Evolutionary conservation across 1,140 invertebrate species (phyloP).

Genomic region (Harpegnathos saltator): DNA sequence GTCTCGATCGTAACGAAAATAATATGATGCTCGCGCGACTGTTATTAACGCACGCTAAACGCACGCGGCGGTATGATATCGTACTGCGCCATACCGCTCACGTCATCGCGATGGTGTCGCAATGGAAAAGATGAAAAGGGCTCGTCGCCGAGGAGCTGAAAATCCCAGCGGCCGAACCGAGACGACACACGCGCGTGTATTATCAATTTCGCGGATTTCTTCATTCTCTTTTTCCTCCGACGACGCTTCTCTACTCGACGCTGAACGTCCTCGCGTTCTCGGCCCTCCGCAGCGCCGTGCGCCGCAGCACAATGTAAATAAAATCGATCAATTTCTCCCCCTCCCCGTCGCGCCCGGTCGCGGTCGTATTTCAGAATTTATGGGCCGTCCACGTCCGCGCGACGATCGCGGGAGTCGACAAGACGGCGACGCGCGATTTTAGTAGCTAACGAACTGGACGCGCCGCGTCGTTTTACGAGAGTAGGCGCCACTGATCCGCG

Average conservation of each 20-base stretch:
- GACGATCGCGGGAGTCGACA: not conserved
- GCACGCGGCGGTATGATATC: not conserved
- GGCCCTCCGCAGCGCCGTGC: no score
- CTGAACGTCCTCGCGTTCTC: no score
- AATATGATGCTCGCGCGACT: not conserved
- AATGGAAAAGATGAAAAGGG: not conserved
- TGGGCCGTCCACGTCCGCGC: not conserved
- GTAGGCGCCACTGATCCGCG: slow-evolving; percentile 13
- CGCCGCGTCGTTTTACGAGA: slow-evolving; percentile 1
- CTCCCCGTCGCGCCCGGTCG: not conserved
- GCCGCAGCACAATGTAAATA: no score
- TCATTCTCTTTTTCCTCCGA: not conserved
- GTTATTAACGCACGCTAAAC: slow-evolving; percentile 5
- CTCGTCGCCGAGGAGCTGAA: slow-evolving; percentile 15
- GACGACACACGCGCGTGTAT: not conserved
- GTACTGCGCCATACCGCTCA: not conserved
- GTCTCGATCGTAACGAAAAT: slow-evolving; percentile 20
- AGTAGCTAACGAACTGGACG: not conserved
- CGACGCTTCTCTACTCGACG: no score
- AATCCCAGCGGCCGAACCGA: not conserved
- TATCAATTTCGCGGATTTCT: not conserved
- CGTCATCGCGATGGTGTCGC: not conserved
- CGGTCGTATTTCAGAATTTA: slow-evolving; percentile 20
- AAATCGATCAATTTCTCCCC: not conserved
- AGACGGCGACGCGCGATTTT: not conserved